These are phyloP conservation scores for Delphinus delphis DNA, from an alignment of 2,113 vertebrate genomes.

Conservation along the genomic window DNA sequence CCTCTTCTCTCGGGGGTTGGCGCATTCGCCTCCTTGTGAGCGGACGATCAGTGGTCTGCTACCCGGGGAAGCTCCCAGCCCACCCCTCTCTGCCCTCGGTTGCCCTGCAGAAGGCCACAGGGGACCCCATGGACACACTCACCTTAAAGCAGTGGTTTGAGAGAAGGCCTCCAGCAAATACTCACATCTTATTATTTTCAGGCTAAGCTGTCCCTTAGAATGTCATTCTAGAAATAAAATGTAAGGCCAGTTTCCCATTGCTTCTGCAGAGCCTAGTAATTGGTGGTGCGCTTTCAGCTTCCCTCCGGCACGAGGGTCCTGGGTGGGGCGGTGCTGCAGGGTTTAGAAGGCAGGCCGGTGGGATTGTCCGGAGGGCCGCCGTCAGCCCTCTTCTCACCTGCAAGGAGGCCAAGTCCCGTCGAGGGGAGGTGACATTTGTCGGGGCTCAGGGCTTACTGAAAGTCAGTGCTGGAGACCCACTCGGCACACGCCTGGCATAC, in stretches of 20 bases:
- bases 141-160: background rate
- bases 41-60: accelerated
- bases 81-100: accelerated
- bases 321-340: accelerated
- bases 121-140: background rate
- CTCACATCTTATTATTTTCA: background rate
- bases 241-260: background rate
- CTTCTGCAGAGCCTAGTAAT: accelerated
- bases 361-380: accelerated
- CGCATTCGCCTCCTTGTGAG: accelerated
- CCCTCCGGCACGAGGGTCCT: accelerated
- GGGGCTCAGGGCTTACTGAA: background rate
- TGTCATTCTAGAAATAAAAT: background rate
- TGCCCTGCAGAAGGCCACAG: accelerated
- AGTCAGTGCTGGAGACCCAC: accelerated
- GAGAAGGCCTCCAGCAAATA: too few relatives aligned
- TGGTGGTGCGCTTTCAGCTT: accelerated
- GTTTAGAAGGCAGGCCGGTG: background rate
- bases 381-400: background rate
- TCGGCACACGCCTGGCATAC: accelerated
- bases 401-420: accelerated
- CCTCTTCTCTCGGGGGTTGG: accelerated
- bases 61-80: background rate
- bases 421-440: accelerated
- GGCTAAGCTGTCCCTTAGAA: background rate